A percentile compares a stretch with the other conserved stretches of the same genome.
These are phyloP conservation scores for Baccha elongata DNA, from an alignment of 2,888 invertebrate genomes.

Conservation along the genomic window DNA sequence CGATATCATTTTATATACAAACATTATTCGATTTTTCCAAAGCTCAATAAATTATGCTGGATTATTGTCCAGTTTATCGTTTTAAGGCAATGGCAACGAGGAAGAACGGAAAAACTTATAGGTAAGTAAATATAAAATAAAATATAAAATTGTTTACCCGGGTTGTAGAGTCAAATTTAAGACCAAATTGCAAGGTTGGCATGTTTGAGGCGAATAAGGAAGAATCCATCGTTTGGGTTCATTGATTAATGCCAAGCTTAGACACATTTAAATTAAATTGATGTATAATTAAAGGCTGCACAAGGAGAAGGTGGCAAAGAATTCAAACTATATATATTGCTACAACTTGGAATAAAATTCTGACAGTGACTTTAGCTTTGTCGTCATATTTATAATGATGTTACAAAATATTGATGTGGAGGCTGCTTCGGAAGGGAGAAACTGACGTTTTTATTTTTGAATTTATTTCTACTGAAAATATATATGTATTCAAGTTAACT, in stretches of 20 bases:
- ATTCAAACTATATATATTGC: too few relatives aligned
- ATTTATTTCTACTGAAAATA: too few relatives aligned
- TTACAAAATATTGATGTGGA: slow-evolving; percentile 5
- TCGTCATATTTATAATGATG: slow-evolving; percentile 6
- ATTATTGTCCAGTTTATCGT: slow-evolving; percentile 69
- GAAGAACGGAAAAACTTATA: slow-evolving; percentile 23
- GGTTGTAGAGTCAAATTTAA: slow-evolving; percentile 53
- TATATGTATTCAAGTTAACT: too few relatives aligned
- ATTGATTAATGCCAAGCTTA: slow-evolving; percentile 69
- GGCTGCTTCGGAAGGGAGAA: too few relatives aligned
- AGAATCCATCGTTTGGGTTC: slow-evolving; percentile 30
- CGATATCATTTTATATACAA: neutral
- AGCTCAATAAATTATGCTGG: slow-evolving; percentile 66
- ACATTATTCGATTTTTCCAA: slow-evolving; percentile 52
- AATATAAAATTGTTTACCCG: slow-evolving; percentile 63
- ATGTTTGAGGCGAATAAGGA: neutral
- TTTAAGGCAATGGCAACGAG: slow-evolving; percentile 19
- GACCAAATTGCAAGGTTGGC: slow-evolving; percentile 19
- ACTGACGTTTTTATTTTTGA: too few relatives aligned
- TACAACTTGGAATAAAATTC: too few relatives aligned
- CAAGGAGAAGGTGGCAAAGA: neutral
- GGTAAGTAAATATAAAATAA: slow-evolving; percentile 59
- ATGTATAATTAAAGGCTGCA: slow-evolving; percentile 27
- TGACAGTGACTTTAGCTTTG: slow-evolving; percentile 1
- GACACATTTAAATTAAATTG: slow-evolving; percentile 55